phyloP scores from a whole-genome alignment of 2,797 vertebrate genomes.

The Sylvia borin region DNA sequence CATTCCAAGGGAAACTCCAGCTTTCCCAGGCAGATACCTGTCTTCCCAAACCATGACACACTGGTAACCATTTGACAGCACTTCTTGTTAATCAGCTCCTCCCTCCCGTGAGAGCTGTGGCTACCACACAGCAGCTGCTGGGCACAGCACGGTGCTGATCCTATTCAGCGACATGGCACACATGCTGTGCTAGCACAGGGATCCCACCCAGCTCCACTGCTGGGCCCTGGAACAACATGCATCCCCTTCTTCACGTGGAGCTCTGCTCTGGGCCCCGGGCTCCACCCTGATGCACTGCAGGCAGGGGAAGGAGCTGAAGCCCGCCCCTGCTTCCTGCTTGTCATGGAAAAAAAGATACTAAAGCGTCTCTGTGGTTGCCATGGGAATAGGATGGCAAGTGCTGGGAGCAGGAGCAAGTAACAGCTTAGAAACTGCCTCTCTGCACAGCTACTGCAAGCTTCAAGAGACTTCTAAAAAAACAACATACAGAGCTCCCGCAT shows the following conservation, averaged over 20 bases:
- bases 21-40: too few relatives aligned
- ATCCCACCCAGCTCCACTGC: neutral
- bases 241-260: neutral
- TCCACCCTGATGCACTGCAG: neutral
- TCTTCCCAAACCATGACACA: too few relatives aligned
- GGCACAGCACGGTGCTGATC: neutral
- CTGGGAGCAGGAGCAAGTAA: neutral
- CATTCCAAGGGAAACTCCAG: too few relatives aligned
- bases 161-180: neutral
- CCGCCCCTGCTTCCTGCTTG: neutral
- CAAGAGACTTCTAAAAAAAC: neutral
- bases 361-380: neutral
- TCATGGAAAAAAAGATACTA: neutral
- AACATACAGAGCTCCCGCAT: neutral
- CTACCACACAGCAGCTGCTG: neutral
- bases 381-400: neutral
- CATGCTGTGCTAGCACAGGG: neutral
- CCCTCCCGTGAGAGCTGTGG: neutral
- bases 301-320: neutral
- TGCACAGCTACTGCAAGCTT: neutral
- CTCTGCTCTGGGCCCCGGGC: accelerated
- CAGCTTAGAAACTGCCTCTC: neutral
- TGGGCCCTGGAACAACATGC: neutral
- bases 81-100: neutral
- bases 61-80: accelerated